phyloP scores from a whole-genome alignment of 2,888 invertebrate species.

The Teinopalpus imperialis region DNA sequence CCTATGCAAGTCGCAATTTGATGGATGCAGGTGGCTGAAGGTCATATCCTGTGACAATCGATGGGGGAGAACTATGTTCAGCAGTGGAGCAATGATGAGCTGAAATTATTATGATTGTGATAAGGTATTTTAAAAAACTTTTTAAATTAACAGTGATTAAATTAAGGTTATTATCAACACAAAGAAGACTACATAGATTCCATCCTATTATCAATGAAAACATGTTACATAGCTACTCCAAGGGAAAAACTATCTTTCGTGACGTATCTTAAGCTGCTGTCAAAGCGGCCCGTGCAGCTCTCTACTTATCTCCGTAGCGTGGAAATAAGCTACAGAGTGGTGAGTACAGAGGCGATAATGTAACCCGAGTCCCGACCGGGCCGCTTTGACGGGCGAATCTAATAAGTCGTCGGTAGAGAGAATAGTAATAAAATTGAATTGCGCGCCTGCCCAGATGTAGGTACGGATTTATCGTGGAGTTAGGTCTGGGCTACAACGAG shows the following conservation, averaged over 20 bases:
- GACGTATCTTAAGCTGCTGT: slow-evolving; percentile 3
- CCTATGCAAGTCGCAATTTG: too few relatives aligned
- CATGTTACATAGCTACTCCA: neutral
- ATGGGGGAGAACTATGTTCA: too few relatives aligned
- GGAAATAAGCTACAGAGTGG: slow-evolving; percentile 46
- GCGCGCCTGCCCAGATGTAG: slow-evolving; percentile 77
- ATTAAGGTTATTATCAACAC: too few relatives aligned
- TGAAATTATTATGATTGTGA: too few relatives aligned
- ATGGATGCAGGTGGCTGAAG: too few relatives aligned
- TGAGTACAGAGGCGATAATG: slow-evolving; percentile 56
- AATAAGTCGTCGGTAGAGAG: slow-evolving; percentile 70
- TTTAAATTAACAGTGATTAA: too few relatives aligned
- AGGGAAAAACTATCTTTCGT: slow-evolving; percentile 5
- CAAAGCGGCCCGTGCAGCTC: slow-evolving; percentile 12
- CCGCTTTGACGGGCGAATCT: slow-evolving; percentile 79
- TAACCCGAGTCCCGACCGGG: slow-evolving; percentile 51
- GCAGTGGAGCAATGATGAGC: too few relatives aligned
- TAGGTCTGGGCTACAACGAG: slow-evolving; percentile 42
- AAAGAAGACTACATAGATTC: too few relatives aligned
- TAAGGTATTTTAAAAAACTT: too few relatives aligned
- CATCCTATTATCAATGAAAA: too few relatives aligned
- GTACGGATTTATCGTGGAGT: slow-evolving; percentile 72
- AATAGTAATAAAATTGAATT: slow-evolving; percentile 81
- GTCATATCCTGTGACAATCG: too few relatives aligned
- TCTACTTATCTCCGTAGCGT: slow-evolving; percentile 11